Base-by-base conservation (phyloP, 2,113 vertebrate species). In the Microtus richardsoni region DNA sequence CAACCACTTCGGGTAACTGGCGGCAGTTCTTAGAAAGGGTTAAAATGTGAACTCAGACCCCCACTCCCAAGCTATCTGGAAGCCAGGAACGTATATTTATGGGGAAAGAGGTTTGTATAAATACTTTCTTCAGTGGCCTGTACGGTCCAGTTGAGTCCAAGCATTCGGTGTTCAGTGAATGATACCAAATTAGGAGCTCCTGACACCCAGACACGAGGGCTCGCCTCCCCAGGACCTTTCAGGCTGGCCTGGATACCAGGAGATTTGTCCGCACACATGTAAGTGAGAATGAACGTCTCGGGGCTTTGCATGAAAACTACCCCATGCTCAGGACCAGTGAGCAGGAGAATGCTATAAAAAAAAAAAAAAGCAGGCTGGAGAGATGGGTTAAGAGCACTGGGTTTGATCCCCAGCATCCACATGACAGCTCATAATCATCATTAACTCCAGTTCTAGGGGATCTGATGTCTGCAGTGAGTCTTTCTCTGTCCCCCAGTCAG, bases 121-220 rank as follows among this genome's bases (percentile, higher is more conserved):
- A 97, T 95, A 88, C 62, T 87, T 89, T 89, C 74, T 85, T 92
- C 85, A 75, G 89, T 66, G 92, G 60, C 36, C 80, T 52, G 74
- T 21, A 75, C 7, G 88, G 90, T 58, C 24, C 82, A 93, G 73
- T 83, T 70, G 89, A 92, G 93, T 92, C 77, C 28, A 79, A 93
- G 49, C 11, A 64, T 87, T 70, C 78, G 85, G 28, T 89, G 26
- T 87, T 94, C 83, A 54, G 75, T 88, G 36, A 92, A 85, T 90
- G 84, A 94, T 96, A 86, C 96, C 93, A 96, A 94, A 97, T 97
- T 97, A 94, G 96, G 90, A 74, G 66, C n/a, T 92, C 70, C 70
- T 93, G 77, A 84, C 39, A 83, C 74, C 75, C 77, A 89, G 77
- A 52, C 66, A 60, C 11, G 77, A 88, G 58, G 58, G 91, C 47